These are phyloP conservation scores for Phoeniculus purpureus DNA, from an alignment of 2,797 vertebrate species.

Conservation along the genomic window DNA sequence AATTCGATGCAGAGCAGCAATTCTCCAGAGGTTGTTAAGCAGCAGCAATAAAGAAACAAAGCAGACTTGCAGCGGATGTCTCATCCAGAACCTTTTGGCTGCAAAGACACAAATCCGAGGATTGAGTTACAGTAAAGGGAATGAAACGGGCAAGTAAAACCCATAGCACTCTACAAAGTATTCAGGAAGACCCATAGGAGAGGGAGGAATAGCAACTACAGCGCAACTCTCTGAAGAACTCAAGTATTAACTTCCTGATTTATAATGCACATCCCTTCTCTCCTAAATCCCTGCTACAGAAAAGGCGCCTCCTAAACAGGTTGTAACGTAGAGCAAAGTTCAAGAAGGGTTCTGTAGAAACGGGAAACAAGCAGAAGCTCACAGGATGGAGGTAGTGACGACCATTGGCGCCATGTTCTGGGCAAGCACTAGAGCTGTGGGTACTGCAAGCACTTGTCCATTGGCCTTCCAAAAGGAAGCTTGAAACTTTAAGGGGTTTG, in stretches of 20 bases:
- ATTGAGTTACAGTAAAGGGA: slow-evolving; percentile 4
- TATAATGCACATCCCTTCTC: not conserved
- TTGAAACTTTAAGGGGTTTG: too few relatives aligned
- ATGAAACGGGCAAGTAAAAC: slow-evolving; percentile 8
- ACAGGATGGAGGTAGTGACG: too few relatives aligned
- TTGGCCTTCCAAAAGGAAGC: too few relatives aligned
- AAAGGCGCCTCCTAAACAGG: not conserved
- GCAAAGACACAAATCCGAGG: slow-evolving; percentile 10
- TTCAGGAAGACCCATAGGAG: slow-evolving; percentile 5
- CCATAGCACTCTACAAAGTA: not conserved
- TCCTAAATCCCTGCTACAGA: not conserved
- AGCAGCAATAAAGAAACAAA: slow-evolving; percentile 47
- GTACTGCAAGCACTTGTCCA: too few relatives aligned
- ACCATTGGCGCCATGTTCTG: too few relatives aligned
- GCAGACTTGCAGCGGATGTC: slow-evolving; percentile 16
- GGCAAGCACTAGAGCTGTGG: too few relatives aligned
- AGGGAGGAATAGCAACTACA: not conserved
- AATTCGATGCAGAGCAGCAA: not conserved
- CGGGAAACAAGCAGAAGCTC: not conserved
- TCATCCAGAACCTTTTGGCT: slow-evolving; percentile 38
- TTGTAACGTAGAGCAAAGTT: not conserved
- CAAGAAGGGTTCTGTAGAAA: not conserved
- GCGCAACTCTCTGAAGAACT: not conserved
- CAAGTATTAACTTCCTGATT: slow-evolving; percentile 44
- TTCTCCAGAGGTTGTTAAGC: not conserved